These are phyloP conservation scores for Sceloporus tristichus DNA, from an alignment of 2,113 vertebrate genomes.

Conservation along the genomic window DNA sequence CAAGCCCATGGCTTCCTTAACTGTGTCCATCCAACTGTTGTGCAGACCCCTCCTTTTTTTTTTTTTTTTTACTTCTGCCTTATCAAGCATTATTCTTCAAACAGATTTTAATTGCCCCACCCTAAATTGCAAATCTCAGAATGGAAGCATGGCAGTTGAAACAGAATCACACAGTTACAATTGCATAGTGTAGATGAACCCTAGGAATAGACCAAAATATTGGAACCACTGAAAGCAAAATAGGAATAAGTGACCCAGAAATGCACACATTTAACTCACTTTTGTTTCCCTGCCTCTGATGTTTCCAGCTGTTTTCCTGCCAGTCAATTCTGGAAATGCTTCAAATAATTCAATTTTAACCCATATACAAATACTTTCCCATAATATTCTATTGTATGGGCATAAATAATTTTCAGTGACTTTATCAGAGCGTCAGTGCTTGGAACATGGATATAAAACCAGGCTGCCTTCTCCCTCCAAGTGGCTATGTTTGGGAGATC, in stretches of 20 bases:
- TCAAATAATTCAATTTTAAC: not conserved
- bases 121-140: too few relatives aligned
- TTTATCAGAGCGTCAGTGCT: slow-evolving; percentile 2
- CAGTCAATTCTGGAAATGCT: slow-evolving; percentile 15
- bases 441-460: not conserved
- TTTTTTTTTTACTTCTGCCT: too few relatives aligned
- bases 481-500: rapidly evolving
- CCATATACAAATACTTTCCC: not conserved
- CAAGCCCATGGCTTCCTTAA: too few relatives aligned
- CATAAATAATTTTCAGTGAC: slow-evolving; percentile 25
- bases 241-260: not conserved
- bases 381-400: not conserved
- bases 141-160: too few relatives aligned
- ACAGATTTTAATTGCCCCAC: too few relatives aligned
- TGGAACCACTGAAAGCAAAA: not conserved
- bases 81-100: too few relatives aligned
- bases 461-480: not conserved
- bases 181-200: too few relatives aligned
- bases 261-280: not conserved
- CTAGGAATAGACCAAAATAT: not conserved
- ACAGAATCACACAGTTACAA: too few relatives aligned
- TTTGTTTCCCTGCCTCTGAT: not conserved
- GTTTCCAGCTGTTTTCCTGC: too few relatives aligned
- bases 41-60: too few relatives aligned
- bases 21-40: too few relatives aligned